Evolutionary conservation across 2,113 vertebrate genomes (phyloP).

Genomic region (Embiotoca jacksoni): DNA sequence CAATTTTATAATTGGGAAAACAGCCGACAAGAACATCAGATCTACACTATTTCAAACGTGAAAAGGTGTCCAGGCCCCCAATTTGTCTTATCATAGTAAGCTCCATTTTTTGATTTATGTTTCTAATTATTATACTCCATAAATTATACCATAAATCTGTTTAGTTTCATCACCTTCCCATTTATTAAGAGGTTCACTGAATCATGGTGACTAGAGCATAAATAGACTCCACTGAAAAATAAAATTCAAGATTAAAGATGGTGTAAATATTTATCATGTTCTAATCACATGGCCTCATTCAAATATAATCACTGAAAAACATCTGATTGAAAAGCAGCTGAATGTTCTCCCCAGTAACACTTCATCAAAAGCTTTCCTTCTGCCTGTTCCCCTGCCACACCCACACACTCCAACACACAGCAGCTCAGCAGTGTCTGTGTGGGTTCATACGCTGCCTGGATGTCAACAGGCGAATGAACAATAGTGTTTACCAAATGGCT

Average conservation of each 20-base stretch:
- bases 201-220: too few relatives aligned
- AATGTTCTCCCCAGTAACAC: not conserved
- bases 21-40: too few relatives aligned
- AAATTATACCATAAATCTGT: not conserved
- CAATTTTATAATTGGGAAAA: too few relatives aligned
- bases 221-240: too few relatives aligned
- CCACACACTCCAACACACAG: conserved; percentile 12
- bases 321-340: not conserved
- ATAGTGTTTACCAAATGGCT: conserved; percentile 76
- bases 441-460: conserved; percentile 35
- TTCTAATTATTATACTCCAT: not conserved
- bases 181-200: not conserved
- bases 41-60: too few relatives aligned
- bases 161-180: not conserved
- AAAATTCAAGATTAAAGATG: too few relatives aligned
- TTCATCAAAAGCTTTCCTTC: conserved; percentile 1
- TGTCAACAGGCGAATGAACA: conserved; percentile 78
- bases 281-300: too few relatives aligned
- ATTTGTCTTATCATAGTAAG: not conserved
- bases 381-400: conserved; percentile 6
- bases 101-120: not conserved
- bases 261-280: too few relatives aligned
- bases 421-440: conserved; percentile 27
- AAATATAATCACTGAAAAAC: too few relatives aligned
- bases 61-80: not conserved